phyloP scores from a whole-genome alignment of 2,888 invertebrate species.

The Ethmia dodecea region DNA sequence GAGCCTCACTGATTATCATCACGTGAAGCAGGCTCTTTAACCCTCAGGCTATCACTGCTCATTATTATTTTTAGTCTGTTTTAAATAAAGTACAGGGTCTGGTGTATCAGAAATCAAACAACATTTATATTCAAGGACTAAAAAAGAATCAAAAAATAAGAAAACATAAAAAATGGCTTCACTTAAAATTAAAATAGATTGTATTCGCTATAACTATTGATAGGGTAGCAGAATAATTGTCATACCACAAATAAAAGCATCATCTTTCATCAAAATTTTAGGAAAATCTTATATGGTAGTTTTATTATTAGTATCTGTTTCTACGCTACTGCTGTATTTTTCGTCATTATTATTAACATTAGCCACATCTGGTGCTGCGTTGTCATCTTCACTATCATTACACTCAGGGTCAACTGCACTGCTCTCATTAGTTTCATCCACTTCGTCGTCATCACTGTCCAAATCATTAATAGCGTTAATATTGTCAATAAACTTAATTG shows the following conservation, averaged over 20 bases:
- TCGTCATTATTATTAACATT: no score
- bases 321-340: no score
- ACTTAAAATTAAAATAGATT: conserved; percentile 34
- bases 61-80: no score
- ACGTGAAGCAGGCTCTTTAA: no score
- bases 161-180: conserved; percentile 27
- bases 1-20: no score
- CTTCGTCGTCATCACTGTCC: neutral
- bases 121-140: conserved; percentile 4
- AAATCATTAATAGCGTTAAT: neutral
- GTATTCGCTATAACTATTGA: conserved; percentile 26
- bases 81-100: neutral
- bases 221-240: conserved; percentile 22
- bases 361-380: neutral
- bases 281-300: neutral
- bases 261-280: neutral
- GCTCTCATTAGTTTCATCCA: conserved; percentile 4
- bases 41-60: no score
- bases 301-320: neutral
- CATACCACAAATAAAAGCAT: conserved; percentile 12
- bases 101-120: conserved; percentile 5
- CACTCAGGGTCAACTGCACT: conserved; percentile 3
- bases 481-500: conserved; percentile 7
- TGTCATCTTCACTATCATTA: no score
- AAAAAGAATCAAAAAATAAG: conserved; percentile 9